These are phyloP conservation scores for Sphinx pinastri DNA, from an alignment of 2,888 invertebrate species.

Conservation along the genomic window DNA sequence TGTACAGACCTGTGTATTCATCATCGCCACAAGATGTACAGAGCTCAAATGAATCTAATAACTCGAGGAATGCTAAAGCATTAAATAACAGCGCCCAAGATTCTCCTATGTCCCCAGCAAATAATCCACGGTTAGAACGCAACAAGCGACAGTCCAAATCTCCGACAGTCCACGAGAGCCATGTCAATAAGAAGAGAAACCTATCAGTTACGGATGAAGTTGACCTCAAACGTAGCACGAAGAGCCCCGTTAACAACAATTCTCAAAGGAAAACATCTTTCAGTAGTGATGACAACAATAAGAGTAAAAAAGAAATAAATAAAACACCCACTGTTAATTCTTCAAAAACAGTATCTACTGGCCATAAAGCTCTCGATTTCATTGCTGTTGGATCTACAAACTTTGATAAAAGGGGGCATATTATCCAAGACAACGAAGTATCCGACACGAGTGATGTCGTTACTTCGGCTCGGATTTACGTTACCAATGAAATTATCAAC, in stretches of 20 bases:
- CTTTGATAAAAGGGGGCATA: slow-evolving; percentile 68
- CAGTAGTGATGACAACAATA: slow-evolving; percentile 40
- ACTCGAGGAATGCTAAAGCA: slow-evolving; percentile 30
- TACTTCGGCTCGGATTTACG: slow-evolving; percentile 76
- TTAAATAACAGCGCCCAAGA: slow-evolving; percentile 43
- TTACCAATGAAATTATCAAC: slow-evolving; percentile 74
- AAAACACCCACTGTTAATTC: slow-evolving; percentile 35
- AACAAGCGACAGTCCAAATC: slow-evolving; percentile 73
- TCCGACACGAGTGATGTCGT: slow-evolving; percentile 73
- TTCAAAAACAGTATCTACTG: slow-evolving; percentile 32
- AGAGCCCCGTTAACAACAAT: slow-evolving; percentile 39
- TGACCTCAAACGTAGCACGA: slow-evolving; percentile 43
- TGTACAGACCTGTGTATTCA: slow-evolving; percentile 59
- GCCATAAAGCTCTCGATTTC: slow-evolving; percentile 58
- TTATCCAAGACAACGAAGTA: slow-evolving; percentile 78
- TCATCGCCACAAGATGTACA: slow-evolving; percentile 33
- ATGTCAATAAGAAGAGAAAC: slow-evolving; percentile 62
- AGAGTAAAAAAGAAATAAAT: slow-evolving; percentile 38
- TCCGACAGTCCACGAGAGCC: slow-evolving; percentile 61
- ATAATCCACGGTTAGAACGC: slow-evolving; percentile 36
- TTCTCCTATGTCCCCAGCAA: slow-evolving; percentile 32
- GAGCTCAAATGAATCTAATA: slow-evolving; percentile 31
- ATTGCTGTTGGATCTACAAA: slow-evolving; percentile 62
- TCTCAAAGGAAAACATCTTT: slow-evolving; percentile 47
- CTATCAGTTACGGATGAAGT: slow-evolving; percentile 44